A percentile compares a stretch with the other conserved stretches of the same genome.
Evolutionary conservation across 1,140 invertebrate genomes (phyloP).

Genomic region (Magallana gigas): DNA sequence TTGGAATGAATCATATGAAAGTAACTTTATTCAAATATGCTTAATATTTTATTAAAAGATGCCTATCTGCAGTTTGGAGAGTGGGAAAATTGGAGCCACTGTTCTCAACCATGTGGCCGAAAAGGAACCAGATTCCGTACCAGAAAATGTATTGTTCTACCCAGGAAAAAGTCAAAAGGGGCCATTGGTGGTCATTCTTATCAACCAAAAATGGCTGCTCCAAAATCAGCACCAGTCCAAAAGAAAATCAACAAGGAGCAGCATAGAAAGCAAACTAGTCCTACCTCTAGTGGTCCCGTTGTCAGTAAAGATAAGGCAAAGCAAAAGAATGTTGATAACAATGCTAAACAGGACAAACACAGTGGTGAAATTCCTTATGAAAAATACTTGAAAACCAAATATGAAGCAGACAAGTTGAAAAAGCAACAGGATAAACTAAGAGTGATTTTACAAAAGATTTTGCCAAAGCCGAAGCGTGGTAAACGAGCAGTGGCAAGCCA

Average conservation of each 20-base stretch:
- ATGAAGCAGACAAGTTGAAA: neutral
- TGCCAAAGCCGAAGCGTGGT: neutral
- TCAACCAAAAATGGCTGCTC: too few species aligned
- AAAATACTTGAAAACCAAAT: neutral
- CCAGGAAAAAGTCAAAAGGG: neutral
- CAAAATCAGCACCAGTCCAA: too few species aligned
- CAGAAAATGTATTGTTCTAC: neutral
- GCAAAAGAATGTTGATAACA: too few species aligned
- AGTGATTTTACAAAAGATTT: neutral
- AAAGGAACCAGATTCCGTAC: neutral
- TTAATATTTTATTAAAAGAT: neutral
- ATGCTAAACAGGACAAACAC: neutral
- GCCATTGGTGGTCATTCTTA: too few species aligned
- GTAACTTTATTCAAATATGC: neutral
- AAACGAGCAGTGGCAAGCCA: neutral
- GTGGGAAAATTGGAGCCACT: conserved; percentile 12
- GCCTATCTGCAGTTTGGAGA: neutral
- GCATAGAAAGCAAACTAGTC: too few species aligned
- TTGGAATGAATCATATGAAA: neutral
- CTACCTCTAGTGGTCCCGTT: too few species aligned
- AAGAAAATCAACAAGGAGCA: too few species aligned
- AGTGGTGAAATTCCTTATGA: neutral
- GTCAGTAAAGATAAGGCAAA: too few species aligned
- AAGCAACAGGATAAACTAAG: neutral
- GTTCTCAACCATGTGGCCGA: conserved; percentile 26